A percentile compares a stretch with the other conserved stretches of the same genome.
Evolutionary conservation across 2,797 vertebrate species (phyloP).

Genomic region (Sebastes trivittatus): DNA sequence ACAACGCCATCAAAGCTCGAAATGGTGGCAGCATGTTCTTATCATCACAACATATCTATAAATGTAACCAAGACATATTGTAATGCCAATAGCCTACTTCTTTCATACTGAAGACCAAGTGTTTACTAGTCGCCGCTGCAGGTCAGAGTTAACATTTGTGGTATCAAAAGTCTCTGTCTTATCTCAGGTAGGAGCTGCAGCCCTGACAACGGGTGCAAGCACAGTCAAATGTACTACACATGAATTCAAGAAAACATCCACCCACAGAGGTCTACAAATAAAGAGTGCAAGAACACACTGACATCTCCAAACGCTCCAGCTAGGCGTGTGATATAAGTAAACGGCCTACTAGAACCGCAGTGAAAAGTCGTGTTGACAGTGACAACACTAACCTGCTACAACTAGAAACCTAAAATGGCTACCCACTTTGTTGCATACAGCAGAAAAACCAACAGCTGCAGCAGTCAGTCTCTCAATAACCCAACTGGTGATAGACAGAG

Average conservation of each 20-base stretch:
- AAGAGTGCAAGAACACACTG: slow-evolving; percentile 1
- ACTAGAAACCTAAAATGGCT: slow-evolving; percentile 34
- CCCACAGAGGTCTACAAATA: slow-evolving; percentile 30
- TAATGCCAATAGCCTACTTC: not conserved
- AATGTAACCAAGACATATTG: not conserved
- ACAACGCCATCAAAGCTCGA: not conserved
- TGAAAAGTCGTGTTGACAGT: slow-evolving; percentile 11
- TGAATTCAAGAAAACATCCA: slow-evolving; percentile 28
- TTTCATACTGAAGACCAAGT: not conserved
- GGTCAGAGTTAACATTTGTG: not conserved
- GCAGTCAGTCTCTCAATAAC: not conserved
- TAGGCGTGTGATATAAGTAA: not conserved
- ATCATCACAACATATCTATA: slow-evolving; percentile 9
- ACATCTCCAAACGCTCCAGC: not conserved
- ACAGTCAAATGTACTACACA: slow-evolving; percentile 11
- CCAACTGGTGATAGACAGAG: not conserved
- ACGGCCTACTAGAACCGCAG: not conserved
- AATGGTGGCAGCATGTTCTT: not conserved
- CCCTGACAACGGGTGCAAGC: slow-evolving; percentile 5
- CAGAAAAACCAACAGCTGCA: slow-evolving; percentile 10
- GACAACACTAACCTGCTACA: slow-evolving; percentile 14
- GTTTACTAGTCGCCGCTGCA: not conserved
- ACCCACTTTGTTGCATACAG: not conserved
- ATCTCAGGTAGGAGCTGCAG: slow-evolving; percentile 36
- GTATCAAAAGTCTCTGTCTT: slow-evolving; percentile 20